Evolutionary conservation across 2,113 vertebrate genomes (phyloP).

Genomic region (Lampris megalopsis): DNA sequence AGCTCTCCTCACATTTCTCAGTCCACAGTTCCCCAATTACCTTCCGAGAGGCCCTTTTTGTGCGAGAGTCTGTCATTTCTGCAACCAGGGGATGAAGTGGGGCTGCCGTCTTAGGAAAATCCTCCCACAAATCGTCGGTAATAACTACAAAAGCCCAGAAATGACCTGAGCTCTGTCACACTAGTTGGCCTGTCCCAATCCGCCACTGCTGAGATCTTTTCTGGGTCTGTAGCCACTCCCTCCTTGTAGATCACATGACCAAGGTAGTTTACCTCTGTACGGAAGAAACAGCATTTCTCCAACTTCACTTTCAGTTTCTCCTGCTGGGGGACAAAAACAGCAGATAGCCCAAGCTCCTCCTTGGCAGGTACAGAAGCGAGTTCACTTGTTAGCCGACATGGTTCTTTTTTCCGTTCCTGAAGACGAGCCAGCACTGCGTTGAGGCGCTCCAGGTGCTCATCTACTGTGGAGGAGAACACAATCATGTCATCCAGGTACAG

Average conservation of each 20-base stretch:
- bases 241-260: not conserved
- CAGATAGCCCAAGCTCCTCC: too few relatives aligned
- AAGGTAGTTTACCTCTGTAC: not conserved
- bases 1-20: too few relatives aligned
- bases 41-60: too few relatives aligned
- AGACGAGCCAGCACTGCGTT: not conserved
- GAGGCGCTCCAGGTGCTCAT: not conserved
- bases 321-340: not conserved
- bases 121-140: not conserved
- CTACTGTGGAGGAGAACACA: not conserved
- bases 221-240: conserved; percentile 5
- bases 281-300: conserved; percentile 3
- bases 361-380: too few relatives aligned
- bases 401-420: too few relatives aligned
- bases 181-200: not conserved
- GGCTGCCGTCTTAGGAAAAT: not conserved
- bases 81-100: not conserved
- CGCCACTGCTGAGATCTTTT: conserved; percentile 1
- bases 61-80: too few relatives aligned
- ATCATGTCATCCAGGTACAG: conserved; percentile 6
- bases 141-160: not conserved
- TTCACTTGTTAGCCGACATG: too few relatives aligned
- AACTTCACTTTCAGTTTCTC: not conserved
- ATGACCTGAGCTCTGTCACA: conserved; percentile 3
- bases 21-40: too few relatives aligned